These are phyloP conservation scores for Oeneis ivallda DNA, from an alignment of 2,888 invertebrate species.

Conservation along the genomic window DNA sequence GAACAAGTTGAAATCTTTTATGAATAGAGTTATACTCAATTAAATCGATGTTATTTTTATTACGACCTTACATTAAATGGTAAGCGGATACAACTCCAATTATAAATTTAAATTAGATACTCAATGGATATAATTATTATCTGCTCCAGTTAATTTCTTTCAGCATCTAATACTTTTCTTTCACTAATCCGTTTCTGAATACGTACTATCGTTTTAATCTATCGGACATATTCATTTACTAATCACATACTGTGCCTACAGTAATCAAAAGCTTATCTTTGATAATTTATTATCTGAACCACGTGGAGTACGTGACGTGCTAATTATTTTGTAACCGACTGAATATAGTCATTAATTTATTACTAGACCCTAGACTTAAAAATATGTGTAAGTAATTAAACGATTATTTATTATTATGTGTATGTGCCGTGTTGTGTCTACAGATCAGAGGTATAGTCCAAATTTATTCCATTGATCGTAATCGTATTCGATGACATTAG, in stretches of 20 bases:
- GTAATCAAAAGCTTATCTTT: slow-evolving; percentile 4
- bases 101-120: not conserved
- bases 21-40: not conserved
- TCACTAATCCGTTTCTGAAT: slow-evolving; percentile 10
- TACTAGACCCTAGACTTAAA: too few species aligned
- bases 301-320: too few species aligned
- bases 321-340: too few species aligned
- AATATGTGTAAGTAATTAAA: too few species aligned
- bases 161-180: not conserved
- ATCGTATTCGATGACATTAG: too few species aligned
- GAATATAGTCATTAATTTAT: too few species aligned
- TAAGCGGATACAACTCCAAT: too few species aligned
- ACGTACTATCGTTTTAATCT: slow-evolving; percentile 12
- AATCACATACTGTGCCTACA: slow-evolving; percentile 1
- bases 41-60: not conserved
- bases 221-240: not conserved
- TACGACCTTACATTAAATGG: not conserved
- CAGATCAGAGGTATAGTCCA: too few species aligned
- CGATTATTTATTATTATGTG: too few species aligned
- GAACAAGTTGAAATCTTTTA: not conserved
- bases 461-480: too few species aligned
- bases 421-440: too few species aligned
- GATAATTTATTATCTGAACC: not conserved
- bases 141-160: not conserved
- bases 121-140: too few species aligned